Evolutionary conservation across 92 coral and sea anemone species (phyloP), one percentile per base, ranked within the genome.

Genomic region (Actinernus sp.): DNA sequence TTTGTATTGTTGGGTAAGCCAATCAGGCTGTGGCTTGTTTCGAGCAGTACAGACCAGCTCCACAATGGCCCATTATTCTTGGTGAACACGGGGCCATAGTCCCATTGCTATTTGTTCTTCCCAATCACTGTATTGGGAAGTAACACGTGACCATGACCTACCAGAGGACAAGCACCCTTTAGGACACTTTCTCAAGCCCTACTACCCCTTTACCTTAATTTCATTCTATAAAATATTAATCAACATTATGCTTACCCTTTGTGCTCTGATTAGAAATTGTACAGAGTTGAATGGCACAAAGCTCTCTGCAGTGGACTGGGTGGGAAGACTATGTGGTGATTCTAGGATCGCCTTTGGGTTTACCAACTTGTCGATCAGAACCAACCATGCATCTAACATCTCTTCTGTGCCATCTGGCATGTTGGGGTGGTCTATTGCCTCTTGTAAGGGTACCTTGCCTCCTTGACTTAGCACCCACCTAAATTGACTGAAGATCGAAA

Each of bases 301-400:
- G 3, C 75, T 74, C 1, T 87, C 78, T 0, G 70, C 74, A 58
- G 68, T 83, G 11, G 91, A 88, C 26, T 71, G 68, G 3, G 65
- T 63, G 8, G 97, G 97, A 16, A 94, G 79, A 16, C 68, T 47
- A 64, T 94, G 97, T 14, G 98, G 97, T 0, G 97, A 94, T 22
- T 94, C 97, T 65, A 87, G 37, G 21, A 94, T 50, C 4, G 93
- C 73, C 55, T 84, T 92, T 2, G 91, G 80, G 61, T 94, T 91
- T 11, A 75, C 89, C 36, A 94, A 74, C 55, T 87, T 87, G 25
- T 88, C 92, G 47, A 91, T 77, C 46, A 94, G 58, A 29, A 82
- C 79, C 33, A 94, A 65, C 98, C 98, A 94, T 0, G 95, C 93
- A 75, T 91, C 97, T 4, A 94, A 33, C 83, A 91, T 71, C 76